Evolutionary conservation across 1,140 invertebrate species (phyloP).

Genomic region (Zaprionus ornatus): DNA sequence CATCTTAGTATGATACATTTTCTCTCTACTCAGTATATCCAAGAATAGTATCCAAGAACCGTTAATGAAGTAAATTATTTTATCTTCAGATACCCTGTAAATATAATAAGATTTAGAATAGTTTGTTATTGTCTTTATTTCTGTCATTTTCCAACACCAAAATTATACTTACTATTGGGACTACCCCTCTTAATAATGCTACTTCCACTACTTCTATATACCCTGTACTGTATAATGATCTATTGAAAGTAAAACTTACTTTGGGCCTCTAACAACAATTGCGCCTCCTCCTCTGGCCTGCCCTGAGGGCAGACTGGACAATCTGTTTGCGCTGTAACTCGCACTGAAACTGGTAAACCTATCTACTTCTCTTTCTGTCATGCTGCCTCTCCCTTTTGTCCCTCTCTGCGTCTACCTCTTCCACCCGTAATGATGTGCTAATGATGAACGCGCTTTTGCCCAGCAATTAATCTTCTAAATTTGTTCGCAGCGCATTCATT

Average conservation of each 20-base stretch:
- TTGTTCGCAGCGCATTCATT: conserved; percentile 47
- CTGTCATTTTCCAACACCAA: too few species aligned
- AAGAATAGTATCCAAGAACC: too few species aligned
- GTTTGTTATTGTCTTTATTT: too few species aligned
- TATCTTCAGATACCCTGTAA: too few species aligned
- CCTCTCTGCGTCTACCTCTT: background rate
- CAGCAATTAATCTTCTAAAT: conserved; percentile 72
- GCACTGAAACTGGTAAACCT: background rate
- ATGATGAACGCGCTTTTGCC: conserved; percentile 50
- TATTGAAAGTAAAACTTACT: conserved; percentile 28
- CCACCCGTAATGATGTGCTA: conserved; percentile 71
- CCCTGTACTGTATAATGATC: conserved; percentile 8
- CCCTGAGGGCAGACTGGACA: conserved; percentile 16
- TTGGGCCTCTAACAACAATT: conserved; percentile 5
- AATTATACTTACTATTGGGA: too few species aligned
- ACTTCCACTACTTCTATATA: background rate
- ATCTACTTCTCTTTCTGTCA: background rate
- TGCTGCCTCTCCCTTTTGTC: background rate
- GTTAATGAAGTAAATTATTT: too few species aligned
- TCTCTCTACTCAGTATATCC: too few species aligned
- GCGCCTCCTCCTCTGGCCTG: background rate
- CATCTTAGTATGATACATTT: too few species aligned
- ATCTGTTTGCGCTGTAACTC: conserved; percentile 12
- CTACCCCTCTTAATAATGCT: background rate
- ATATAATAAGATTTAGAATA: background rate